Evolutionary conservation across 2,113 vertebrate genomes (phyloP).

Genomic region (Myrmophylax atrothorax): DNA sequence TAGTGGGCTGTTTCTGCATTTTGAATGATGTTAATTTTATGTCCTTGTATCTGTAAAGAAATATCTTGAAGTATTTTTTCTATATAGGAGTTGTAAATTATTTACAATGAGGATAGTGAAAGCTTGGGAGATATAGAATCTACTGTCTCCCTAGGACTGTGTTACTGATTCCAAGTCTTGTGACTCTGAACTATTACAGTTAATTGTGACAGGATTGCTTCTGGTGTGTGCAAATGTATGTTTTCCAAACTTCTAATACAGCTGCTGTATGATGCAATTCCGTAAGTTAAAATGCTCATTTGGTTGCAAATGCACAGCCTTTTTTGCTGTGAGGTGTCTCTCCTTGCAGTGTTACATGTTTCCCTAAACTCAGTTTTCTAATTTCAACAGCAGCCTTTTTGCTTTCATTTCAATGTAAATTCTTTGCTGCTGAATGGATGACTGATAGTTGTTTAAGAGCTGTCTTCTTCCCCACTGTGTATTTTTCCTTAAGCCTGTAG

Average conservation of each 20-base stretch:
- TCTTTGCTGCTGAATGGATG: background rate
- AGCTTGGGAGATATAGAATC: constrained; percentile 17
- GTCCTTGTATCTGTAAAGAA: constrained; percentile 1
- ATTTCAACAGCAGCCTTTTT: background rate
- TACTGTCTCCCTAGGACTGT: background rate
- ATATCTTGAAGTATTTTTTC: background rate
- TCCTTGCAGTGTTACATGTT: background rate
- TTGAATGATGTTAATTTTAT: background rate
- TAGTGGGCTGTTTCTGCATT: constrained; percentile 5
- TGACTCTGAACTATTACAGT: background rate
- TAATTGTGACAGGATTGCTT: background rate
- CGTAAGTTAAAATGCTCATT: background rate
- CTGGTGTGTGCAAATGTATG: background rate
- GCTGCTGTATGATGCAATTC: background rate
- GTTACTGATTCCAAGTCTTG: background rate
- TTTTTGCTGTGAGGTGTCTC: background rate
- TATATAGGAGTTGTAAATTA: constrained; percentile 7
- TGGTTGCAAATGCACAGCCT: background rate
- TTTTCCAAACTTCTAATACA: background rate
- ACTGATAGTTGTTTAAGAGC: background rate
- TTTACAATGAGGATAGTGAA: background rate
- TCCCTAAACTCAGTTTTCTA: background rate
- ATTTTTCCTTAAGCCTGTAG: background rate
- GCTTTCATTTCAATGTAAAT: background rate
- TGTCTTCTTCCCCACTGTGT: background rate